A percentile compares a stretch with the other conserved stretches of the same genome.
Conservation (phyloP, 2,797 vertebrate genomes). For the Coluber constrictor region DNA sequence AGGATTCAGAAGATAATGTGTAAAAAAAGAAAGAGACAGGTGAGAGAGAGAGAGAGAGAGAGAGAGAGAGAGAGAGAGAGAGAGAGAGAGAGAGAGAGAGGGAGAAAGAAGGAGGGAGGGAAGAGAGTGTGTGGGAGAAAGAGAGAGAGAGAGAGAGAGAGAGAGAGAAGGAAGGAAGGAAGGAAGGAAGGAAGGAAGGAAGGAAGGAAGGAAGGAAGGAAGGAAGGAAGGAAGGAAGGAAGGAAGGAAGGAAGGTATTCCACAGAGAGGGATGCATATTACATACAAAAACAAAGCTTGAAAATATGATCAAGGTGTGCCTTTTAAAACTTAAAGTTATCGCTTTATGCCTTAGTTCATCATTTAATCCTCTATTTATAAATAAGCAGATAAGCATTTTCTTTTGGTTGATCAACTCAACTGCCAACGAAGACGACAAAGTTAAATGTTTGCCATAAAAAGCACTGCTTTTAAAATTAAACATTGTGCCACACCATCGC, state of each 20-base stretch:
- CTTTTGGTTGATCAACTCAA: background rate
- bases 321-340: background rate
- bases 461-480: conserved; percentile 34
- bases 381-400: background rate
- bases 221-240: too few species aligned
- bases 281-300: background rate
- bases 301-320: background rate
- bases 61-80: too few species aligned
- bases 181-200: too few species aligned
- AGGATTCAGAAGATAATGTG: background rate
- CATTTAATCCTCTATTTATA: background rate
- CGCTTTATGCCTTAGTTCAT: background rate
- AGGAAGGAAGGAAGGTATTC: too few species aligned
- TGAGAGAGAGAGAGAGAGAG: background rate
- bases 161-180: background rate
- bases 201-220: background rate
- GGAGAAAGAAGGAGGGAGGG: rapidly evolving
- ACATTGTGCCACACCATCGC: background rate
- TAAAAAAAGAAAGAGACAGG: too few species aligned
- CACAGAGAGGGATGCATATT: background rate
- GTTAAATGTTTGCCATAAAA: conserved; percentile 27
- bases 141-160: too few species aligned
- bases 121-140: background rate
- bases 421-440: conserved; percentile 9
- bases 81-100: rapidly evolving